Evolutionary conservation across 2,113 vertebrate species (phyloP), one percentile per base, ranked within the genome.

Genomic region (Syngnathus floridae): DNA sequence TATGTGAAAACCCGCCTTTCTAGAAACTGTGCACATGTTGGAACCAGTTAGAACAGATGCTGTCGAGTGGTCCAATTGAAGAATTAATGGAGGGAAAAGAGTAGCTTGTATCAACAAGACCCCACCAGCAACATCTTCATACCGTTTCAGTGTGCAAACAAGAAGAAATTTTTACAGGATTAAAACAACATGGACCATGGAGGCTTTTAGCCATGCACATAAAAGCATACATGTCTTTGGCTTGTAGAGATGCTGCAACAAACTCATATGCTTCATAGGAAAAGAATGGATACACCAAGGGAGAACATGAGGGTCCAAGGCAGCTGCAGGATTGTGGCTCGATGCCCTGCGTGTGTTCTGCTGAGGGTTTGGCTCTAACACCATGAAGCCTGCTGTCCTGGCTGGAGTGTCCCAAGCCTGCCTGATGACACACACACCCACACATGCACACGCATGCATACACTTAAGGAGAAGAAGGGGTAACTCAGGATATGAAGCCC

Each of bases 301-400:
- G 72, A 68, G 69, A 73, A 58, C 64, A 46, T 38, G 19, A 60
- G 81, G 64, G 82, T 74, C 70, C 69, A 66, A 78, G 75, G 81
- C 84, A 88, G 84, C 83, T 86, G 86, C 77, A 77, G 82, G 82
- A 70, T 67, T 65, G 84, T 86, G 86, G 84, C 86, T 77, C 62
- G 2, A 12, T 64, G 85, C 83, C 85, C 78, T 37, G 70, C 73
- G 68, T 77, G 81, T 79, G 65, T 76, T 68, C 78, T 85, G 80
- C 81, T 51, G 78, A 80, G 78, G 75, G 65, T 41, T 84, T 83
- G 86, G 84, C 82, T 74, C 63, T 71, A 71, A 76, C 76, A 73
- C 79, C 73, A 61, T 65, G 69, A 66, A 67, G 81, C 81, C 79
- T 76, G 79, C 82, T 81, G 80, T 84, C 82, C 83, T 84, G 83